Conservation (phyloP, 2,797 vertebrate genomes). For the Onychomys arenicola region DNA sequence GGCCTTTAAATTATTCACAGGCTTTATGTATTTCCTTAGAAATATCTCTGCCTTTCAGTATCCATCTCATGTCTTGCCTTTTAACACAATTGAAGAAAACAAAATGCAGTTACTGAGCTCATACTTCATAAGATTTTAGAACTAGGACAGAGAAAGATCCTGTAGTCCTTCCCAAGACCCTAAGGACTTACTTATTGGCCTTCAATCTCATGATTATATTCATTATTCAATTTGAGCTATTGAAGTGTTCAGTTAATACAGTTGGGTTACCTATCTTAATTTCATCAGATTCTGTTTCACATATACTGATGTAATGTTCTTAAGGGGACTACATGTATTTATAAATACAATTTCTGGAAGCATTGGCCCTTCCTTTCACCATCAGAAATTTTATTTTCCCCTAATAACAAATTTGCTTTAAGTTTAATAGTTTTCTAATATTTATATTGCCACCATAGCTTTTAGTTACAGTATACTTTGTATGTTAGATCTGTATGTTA, state of each 20-base stretch:
- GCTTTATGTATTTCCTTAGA: not conserved
- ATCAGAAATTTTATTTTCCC: constrained; percentile 14
- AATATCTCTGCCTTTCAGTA: not conserved
- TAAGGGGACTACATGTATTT: constrained; percentile 11
- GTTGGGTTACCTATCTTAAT: not conserved
- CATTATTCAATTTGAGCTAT: constrained; percentile 2
- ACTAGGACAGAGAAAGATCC: not conserved
- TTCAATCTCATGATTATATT: constrained; percentile 30
- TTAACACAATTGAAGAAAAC: constrained; percentile 33
- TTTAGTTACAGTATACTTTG: not conserved
- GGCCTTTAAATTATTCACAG: constrained; percentile 16
- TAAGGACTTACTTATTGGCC: not conserved
- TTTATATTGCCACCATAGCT: not conserved
- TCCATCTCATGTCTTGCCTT: constrained; percentile 10
- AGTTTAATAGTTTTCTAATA: constrained; percentile 32
- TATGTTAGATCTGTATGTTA: not conserved
- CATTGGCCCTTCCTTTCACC: not conserved
- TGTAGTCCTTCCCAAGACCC: not conserved
- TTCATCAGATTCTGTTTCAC: constrained; percentile 8
- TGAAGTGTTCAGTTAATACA: not conserved
- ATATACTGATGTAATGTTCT: constrained; percentile 7
- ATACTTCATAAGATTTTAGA: constrained; percentile 51
- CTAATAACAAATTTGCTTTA: not conserved
- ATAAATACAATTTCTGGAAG: constrained; percentile 8
- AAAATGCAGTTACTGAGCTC: constrained; percentile 2